Evolutionary conservation across 2,113 vertebrate species (phyloP), one percentile per base, ranked within the genome.

Genomic region (Corvus cornix): DNA sequence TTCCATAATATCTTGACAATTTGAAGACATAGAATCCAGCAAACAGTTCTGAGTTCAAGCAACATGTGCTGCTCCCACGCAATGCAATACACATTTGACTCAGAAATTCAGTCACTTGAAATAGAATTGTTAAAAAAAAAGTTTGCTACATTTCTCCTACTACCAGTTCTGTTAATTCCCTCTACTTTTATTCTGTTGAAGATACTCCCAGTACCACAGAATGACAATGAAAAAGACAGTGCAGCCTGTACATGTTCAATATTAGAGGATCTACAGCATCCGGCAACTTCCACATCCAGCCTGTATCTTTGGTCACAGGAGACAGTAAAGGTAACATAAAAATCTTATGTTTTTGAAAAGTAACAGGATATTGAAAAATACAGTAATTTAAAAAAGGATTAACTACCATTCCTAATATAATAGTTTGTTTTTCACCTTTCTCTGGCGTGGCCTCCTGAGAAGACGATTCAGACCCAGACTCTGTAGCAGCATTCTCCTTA

Each of bases 391-490:
- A 86, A 69, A 24, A 80, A 63, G 26, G 9, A 81, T 89, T 82
- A 87, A 41, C 69, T 46, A 51, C 31, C 23, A 64, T 11, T 93
- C 30, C 72, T 46, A 49, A 78, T 62, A 62, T 1, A 39, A 2
- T 33, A 33, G 8, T 27, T 53, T 33, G 6, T 1, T 82, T 19
- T 83, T 87, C 97, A 99, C 99, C 99, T 97, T 99, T 99, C 92
- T 99, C 99, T 41, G 99, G 98, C 3, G 99, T 99, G 80, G 98
- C 84, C 97, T 99, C 99, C 97, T 99, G 99, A 89, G 98, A 98
- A 11, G 98, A 98, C 0, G 98, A 98, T 95, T 99, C 99, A 13
- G 99, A 98, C 18, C 95, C 98, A 14, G 98, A 98, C 56, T 98
- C 94, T 2, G 96, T 73, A 37, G 97, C 97, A 22, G 97, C 39